Conservation (phyloP, 2,113 vertebrate species). For the Cavia aperea region DNA sequence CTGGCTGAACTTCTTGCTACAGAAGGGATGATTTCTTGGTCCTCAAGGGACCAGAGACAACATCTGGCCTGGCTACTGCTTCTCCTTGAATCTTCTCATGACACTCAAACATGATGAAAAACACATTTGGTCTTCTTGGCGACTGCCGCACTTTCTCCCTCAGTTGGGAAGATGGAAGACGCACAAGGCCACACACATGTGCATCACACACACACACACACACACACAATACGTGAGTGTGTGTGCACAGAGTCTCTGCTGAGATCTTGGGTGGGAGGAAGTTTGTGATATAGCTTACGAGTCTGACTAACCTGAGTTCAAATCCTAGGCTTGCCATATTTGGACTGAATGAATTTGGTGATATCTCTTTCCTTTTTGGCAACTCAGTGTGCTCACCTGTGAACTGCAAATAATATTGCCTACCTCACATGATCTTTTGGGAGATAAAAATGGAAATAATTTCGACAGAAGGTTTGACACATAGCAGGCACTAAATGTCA, state of each 20-base stretch:
- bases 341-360: background rate
- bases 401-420: background rate
- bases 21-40: constrained; percentile 67
- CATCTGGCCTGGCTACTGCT: constrained; percentile 77
- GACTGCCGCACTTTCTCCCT: background rate
- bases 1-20: constrained; percentile 34
- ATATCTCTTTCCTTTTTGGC: background rate
- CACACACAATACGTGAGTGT: background rate
- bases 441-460: background rate
- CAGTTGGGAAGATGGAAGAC: background rate
- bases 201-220: background rate
- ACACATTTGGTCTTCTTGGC: constrained; percentile 72
- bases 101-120: constrained; percentile 73
- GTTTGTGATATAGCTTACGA: background rate
- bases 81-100: constrained; percentile 73
- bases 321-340: background rate
- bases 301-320: background rate
- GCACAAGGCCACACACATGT: background rate
- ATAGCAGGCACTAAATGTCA: background rate
- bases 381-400: background rate
- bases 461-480: background rate
- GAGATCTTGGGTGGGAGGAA: background rate
- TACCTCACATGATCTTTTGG: background rate
- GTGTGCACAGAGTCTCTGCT: background rate
- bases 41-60: constrained; percentile 67